A percentile compares a stretch with the other conserved stretches of the same genome.
phyloP scores from a whole-genome alignment of 2,888 invertebrate species.

The Scrobipalpa atriplicella region DNA sequence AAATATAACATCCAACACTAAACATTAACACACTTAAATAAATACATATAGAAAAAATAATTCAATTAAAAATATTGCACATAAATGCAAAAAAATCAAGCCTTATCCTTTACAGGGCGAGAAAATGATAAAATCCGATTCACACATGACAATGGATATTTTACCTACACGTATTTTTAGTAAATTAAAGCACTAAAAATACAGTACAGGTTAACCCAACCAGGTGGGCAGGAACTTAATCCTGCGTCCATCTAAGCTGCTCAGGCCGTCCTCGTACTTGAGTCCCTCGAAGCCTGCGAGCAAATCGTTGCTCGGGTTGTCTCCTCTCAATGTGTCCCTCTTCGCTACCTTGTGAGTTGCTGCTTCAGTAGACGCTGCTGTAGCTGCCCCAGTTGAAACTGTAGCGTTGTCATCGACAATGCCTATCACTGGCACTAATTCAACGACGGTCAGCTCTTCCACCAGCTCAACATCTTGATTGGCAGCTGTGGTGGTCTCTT shows the following conservation, averaged over 20 bases:
- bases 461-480: constrained; percentile 43
- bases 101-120: too few species aligned
- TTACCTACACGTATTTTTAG: not conserved
- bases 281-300: constrained; percentile 63
- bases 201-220: constrained; percentile 55
- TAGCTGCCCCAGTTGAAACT: constrained; percentile 45
- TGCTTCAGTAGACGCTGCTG: constrained; percentile 35
- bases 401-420: constrained; percentile 46
- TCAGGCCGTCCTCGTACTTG: constrained; percentile 56
- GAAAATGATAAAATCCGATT: too few species aligned
- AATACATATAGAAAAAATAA: not conserved
- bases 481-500: constrained; percentile 48
- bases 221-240: constrained; percentile 74
- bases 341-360: constrained; percentile 59
- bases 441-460: constrained; percentile 58
- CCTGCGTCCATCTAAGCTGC: constrained; percentile 64
- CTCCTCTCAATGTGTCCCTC: constrained; percentile 63
- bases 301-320: constrained; percentile 65
- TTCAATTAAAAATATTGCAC: not conserved
- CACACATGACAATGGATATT: not conserved
- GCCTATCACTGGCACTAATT: constrained; percentile 57
- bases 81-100: not conserved
- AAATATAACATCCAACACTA: not conserved
- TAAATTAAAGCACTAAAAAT: not conserved
- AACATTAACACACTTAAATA: not conserved